These are phyloP conservation scores for Pseudoatta argentina DNA, from an alignment of 1,140 invertebrate genomes.

Conservation along the genomic window DNA sequence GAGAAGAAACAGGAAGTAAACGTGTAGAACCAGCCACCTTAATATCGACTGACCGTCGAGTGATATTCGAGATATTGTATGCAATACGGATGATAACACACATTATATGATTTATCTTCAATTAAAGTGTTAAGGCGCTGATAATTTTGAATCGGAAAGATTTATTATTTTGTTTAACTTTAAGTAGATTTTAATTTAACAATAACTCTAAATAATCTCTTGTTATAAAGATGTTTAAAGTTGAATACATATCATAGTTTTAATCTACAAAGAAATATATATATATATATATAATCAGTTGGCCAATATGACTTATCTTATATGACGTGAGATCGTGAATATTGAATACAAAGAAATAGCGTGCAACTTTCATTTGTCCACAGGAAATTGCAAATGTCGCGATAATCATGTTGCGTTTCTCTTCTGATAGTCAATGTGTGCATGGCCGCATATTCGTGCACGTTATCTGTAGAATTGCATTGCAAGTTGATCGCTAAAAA, in stretches of 20 bases:
- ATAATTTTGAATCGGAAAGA: not conserved
- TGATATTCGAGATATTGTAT: not conserved
- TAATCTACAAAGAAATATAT: not conserved
- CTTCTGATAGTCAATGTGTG: constrained; percentile 62
- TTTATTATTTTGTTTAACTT: not conserved
- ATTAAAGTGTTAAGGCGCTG: not conserved
- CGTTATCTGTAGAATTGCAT: constrained; percentile 60
- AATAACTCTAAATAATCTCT: not conserved
- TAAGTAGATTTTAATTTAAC: not conserved
- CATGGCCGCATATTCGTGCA: not conserved
- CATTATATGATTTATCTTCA: not conserved
- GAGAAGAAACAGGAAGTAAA: constrained; percentile 22
- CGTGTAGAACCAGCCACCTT: not conserved
- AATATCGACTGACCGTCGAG: not conserved
- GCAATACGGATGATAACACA: not conserved
- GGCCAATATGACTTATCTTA: not conserved
- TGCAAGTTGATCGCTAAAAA: constrained; percentile 68
- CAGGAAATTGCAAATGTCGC: constrained; percentile 51
- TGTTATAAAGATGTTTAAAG: not conserved
- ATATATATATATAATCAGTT: not conserved
- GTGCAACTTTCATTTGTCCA: constrained; percentile 63
- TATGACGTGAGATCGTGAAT: not conserved
- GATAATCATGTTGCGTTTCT: constrained; percentile 76
- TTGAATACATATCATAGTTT: not conserved
- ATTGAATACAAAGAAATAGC: constrained; percentile 56